Percentiles rank a stretch among this genome's conserved stretches.
These are phyloP conservation scores for Adineta ricciae DNA, from an alignment of 2,888 invertebrate species.

Conservation along the genomic window DNA sequence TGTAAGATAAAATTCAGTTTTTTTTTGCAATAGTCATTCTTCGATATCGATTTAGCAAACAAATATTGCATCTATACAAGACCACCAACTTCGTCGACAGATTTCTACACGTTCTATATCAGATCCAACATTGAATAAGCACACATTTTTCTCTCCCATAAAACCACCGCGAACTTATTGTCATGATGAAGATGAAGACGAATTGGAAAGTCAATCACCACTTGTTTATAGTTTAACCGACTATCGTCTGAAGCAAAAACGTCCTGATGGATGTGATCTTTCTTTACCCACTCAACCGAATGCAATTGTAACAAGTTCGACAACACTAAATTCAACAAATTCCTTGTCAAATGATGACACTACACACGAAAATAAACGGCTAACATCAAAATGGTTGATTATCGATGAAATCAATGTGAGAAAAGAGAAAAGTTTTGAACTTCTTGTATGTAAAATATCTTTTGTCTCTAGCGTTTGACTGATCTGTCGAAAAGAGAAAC, in stretches of 20 bases:
- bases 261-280: neutral
- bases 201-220: neutral
- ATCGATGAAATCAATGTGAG: slow-evolving; percentile 1
- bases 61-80: neutral
- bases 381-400: neutral
- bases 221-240: slow-evolving; percentile 6
- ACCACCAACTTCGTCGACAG: slow-evolving; percentile 4
- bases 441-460: neutral
- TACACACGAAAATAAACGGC: neutral
- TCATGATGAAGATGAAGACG: neutral
- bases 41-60: no score
- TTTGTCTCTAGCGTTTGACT: neutral
- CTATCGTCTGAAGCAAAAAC: slow-evolving; percentile 20
- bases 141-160: neutral
- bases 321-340: neutral
- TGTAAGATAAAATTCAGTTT: no score
- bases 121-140: slow-evolving; percentile 11
- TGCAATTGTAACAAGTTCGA: neutral
- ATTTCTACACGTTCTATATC: slow-evolving; percentile 14
- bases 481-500: slow-evolving; percentile 2
- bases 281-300: neutral
- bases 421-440: no score
- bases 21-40: no score
- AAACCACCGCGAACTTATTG: slow-evolving; percentile 9
- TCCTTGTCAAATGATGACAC: neutral